Evolutionary conservation across 2,888 invertebrate species (phyloP), one percentile per base, ranked within the genome.

Genomic region (Cremastobaeus sp.): DNA sequence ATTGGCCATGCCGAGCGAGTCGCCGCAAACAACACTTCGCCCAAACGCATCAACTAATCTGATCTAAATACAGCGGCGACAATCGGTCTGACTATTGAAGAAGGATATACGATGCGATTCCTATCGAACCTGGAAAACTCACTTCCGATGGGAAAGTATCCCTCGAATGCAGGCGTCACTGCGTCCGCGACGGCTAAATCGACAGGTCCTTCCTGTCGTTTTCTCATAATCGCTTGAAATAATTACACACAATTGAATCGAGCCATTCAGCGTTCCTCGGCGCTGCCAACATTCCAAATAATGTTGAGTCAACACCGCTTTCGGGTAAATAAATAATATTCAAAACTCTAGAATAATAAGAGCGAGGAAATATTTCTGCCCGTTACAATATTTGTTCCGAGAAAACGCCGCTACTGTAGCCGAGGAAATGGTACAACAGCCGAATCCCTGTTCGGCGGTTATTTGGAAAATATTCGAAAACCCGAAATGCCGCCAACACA

Each of bases 381-480:
- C n/a, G 50, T 50, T 35, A 48, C 17, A 48, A 48, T 48, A 35
- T 50, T 50, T 50, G 50, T 50, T 34, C 50, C 14, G 35, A 50
- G 50, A 35, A 50, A 50, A 21, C 30, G 20, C 6, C 21, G 50
- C 50, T 35, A 50, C 50, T 21, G 50, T 35, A 21, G 18, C 15
- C 3, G 21, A 21, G 50, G 35, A 18, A 50, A 50, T 14, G 12
- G 20, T 14, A 34, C n/a, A n/a, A n/a, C n/a, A n/a, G n/a, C n/a
- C 35, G 35, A 21, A 20, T 50, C n/a, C 1, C 17, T 28, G 17
- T 35, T 18, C 50, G 15, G 81, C 78, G 81, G 80, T 76, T 83
- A 80, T 83, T 82, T 82, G 82, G 81, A 78, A 82, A 82, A 82
- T 80, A 82, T 79, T 74, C 76, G 64, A 78, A 79, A 83, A 78